Base-by-base conservation (phyloP, 2,888 invertebrate species). In the Phymatocera aterrima region DNA sequence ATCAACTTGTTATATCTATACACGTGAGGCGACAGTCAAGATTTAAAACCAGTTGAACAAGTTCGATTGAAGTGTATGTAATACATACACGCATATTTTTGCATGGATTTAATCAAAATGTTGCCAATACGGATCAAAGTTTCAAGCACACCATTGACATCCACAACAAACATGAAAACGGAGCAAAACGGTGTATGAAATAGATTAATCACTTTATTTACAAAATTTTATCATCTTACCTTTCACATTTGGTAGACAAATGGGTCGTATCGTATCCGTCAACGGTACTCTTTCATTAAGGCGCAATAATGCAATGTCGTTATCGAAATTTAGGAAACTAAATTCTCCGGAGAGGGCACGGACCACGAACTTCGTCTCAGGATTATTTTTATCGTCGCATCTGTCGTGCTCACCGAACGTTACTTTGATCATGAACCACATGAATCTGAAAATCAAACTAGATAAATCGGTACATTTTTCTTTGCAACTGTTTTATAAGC, bases 401-500 rank as follows among this genome's bases (percentile, higher is more conserved):
- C 96, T 94, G 91, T 97, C 95, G 89, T 97, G 96, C 89, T 97
- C 97, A 0, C 97, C 97, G 85, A 97, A 95, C 15, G 96, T 96
- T 82, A 96, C 96, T 91, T 96, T 96, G 89, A 97, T 96, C 96
- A 97, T 95, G 91, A 97, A 97, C 97, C 97, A 97, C 95, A 97
- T 96, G 90, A 97, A 97, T 83, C 96, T 96, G 92, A 83, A 93
- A 91, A 87, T 72, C 80, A 86, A 82, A 85, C 88, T 88, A 82
- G 78, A 85, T 79, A 79, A 60, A 57, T 57, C 34, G 61, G 18
- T 60, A 43, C 43, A 51, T 46, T 79, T 80, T 37, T 46, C 74
- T 40, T 61, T 46, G n/a, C n/a, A n/a, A 24, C 31, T 12, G 24
- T 18, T 77, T 51, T 70, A n/a, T 21, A 60, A 37, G 31, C 5